A percentile compares a stretch with the other conserved stretches of the same genome.
These are phyloP conservation scores for Tautogolabrus adspersus DNA, from an alignment of 2,113 vertebrate genomes.

Conservation along the genomic window DNA sequence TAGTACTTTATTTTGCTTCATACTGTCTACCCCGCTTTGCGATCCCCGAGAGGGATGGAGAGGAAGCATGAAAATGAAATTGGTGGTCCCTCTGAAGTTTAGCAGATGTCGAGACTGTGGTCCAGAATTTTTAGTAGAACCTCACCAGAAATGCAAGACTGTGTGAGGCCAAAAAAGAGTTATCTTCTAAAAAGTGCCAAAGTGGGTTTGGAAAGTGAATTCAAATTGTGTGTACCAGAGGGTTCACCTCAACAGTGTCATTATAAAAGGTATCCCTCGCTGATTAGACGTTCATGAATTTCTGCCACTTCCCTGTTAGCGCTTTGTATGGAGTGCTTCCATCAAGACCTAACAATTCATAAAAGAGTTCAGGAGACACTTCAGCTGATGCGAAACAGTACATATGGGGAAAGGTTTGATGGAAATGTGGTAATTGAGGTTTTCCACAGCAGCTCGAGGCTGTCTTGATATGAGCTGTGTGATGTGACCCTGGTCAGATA, in stretches of 20 bases:
- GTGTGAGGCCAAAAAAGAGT: not conserved
- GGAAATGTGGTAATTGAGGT: slow-evolving; percentile 27
- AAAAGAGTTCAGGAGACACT: slow-evolving; percentile 31
- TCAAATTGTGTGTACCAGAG: slow-evolving; percentile 1
- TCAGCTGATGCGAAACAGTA: not conserved
- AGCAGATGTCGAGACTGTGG: slow-evolving; percentile 25
- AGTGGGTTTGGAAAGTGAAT: not conserved
- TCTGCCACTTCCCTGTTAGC: slow-evolving; percentile 35
- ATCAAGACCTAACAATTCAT: slow-evolving; percentile 53
- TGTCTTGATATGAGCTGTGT: slow-evolving; percentile 12
- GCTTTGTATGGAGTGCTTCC: slow-evolving; percentile 41
- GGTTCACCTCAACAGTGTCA: slow-evolving; percentile 1
- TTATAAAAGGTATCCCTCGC: slow-evolving; percentile 35
- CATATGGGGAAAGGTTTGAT: slow-evolving; percentile 21
- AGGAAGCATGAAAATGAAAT: slow-evolving; percentile 49
- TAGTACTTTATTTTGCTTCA: slow-evolving; percentile 35
- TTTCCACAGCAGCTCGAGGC: slow-evolving; percentile 8
- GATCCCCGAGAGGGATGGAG: slow-evolving; percentile 33
- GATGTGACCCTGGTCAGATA: slow-evolving; percentile 30
- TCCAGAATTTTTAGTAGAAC: slow-evolving; percentile 31
- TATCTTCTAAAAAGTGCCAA: slow-evolving; percentile 10
- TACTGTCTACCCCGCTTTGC: slow-evolving; percentile 21
- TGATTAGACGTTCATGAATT: slow-evolving; percentile 38
- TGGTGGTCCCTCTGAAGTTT: slow-evolving; percentile 36
- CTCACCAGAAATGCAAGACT: not conserved